Evolutionary conservation across 2,113 vertebrate species (phyloP).

Genomic region (Semicossyphus pulcher): DNA sequence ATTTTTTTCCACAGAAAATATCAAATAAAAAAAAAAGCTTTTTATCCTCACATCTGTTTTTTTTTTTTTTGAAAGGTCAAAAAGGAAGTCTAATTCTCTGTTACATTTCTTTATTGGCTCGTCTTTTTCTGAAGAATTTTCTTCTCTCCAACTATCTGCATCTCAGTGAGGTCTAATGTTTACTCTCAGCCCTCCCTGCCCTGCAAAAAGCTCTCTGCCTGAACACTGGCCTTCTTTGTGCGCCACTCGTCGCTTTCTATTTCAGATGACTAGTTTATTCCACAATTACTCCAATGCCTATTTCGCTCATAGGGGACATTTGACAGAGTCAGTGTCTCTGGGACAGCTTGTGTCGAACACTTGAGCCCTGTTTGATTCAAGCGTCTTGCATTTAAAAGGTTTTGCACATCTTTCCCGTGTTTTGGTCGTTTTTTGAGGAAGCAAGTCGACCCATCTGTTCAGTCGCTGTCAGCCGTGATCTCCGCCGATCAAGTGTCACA

Average conservation of each 20-base stretch:
- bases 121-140: constrained; percentile 15
- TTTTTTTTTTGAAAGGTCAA: background rate
- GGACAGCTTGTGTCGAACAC: background rate
- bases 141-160: constrained; percentile 15
- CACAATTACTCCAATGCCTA: constrained; percentile 38
- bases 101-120: no score
- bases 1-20: no score
- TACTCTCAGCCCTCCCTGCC: constrained; percentile 52
- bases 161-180: constrained; percentile 54
- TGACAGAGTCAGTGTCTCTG: background rate
- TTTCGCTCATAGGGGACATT: constrained; percentile 34
- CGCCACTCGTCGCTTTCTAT: constrained; percentile 47
- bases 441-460: background rate
- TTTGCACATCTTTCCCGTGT: background rate
- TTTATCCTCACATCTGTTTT: background rate
- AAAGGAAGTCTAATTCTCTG: background rate
- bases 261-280: constrained; percentile 59
- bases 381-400: background rate
- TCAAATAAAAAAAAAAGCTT: no score
- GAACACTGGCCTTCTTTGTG: constrained; percentile 72
- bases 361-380: background rate
- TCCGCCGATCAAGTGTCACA: background rate
- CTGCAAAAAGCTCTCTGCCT: constrained; percentile 24
- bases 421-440: background rate
- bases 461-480: background rate